Conservation (phyloP, 2,888 invertebrate species). For the Smittia sp. region DNA sequence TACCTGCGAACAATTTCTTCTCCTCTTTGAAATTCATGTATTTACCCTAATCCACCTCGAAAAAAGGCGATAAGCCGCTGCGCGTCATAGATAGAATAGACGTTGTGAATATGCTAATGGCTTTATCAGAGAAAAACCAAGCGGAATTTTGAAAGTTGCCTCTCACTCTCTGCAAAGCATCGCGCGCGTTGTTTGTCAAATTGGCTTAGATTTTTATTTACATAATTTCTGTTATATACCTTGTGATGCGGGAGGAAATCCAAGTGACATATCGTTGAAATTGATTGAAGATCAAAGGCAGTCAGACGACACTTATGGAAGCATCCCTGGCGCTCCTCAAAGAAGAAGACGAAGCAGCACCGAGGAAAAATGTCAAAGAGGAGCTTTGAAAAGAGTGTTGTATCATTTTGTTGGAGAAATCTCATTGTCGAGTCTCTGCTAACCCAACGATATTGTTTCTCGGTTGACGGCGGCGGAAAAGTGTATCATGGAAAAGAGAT, state of each 20-base stretch:
- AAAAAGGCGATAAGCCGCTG: conserved; percentile 34
- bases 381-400: conserved; percentile 5
- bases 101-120: conserved; percentile 41
- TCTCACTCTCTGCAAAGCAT: neutral
- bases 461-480: neutral
- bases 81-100: neutral
- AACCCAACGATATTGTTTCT: conserved; percentile 3
- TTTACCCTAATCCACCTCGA: conserved; percentile 36
- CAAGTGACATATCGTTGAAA: neutral
- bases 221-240: conserved; percentile 10
- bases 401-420: neutral
- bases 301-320: neutral
- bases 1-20: conserved; percentile 19
- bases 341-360: neutral
- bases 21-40: conserved; percentile 34
- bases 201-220: conserved; percentile 36
- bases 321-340: neutral
- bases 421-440: neutral
- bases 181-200: conserved; percentile 36
- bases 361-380: neutral
- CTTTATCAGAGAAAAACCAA: conserved; percentile 5
- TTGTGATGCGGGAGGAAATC: neutral
- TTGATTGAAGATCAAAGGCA: neutral
- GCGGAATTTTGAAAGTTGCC: neutral
- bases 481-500: conserved; percentile 37